Percentiles rank a stretch among this genome's conserved stretches.
These are phyloP conservation scores for Camelus dromedarius DNA, from an alignment of 2,113 vertebrate species.

Conservation along the genomic window DNA sequence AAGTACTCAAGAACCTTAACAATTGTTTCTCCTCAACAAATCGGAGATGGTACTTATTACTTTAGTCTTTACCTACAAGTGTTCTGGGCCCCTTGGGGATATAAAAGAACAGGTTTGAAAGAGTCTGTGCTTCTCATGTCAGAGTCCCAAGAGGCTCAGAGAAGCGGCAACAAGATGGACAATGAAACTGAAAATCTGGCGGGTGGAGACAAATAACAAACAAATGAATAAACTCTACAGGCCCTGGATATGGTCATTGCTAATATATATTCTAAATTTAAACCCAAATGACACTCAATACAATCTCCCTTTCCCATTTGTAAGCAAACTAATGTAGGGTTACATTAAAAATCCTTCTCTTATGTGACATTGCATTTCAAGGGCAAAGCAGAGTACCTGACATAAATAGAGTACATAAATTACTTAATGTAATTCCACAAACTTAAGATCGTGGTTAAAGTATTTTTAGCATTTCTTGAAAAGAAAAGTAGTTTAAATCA, in stretches of 20 bases:
- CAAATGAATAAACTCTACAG: not conserved
- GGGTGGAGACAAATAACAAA: not conserved
- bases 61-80: not conserved
- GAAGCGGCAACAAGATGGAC: not conserved
- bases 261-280: not conserved
- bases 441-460: not conserved
- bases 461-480: not conserved
- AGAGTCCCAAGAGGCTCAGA: not conserved
- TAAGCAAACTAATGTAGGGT: slow-evolving; percentile 22
- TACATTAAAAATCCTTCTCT: not conserved
- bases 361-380: not conserved
- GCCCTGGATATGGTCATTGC: not conserved
- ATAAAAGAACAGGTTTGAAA: not conserved
- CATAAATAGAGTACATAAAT: not conserved
- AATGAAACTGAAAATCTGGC: not conserved
- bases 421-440: slow-evolving; percentile 9
- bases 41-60: not conserved
- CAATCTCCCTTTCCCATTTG: not conserved
- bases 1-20: not conserved
- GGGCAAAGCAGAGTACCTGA: not conserved
- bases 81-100: not conserved
- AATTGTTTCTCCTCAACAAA: not conserved
- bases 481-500: not conserved
- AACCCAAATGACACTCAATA: not conserved
- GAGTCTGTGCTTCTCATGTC: not conserved